These are phyloP conservation scores for Drosophila chauvacae DNA, from an alignment of 1,140 invertebrate species.

Conservation along the genomic window DNA sequence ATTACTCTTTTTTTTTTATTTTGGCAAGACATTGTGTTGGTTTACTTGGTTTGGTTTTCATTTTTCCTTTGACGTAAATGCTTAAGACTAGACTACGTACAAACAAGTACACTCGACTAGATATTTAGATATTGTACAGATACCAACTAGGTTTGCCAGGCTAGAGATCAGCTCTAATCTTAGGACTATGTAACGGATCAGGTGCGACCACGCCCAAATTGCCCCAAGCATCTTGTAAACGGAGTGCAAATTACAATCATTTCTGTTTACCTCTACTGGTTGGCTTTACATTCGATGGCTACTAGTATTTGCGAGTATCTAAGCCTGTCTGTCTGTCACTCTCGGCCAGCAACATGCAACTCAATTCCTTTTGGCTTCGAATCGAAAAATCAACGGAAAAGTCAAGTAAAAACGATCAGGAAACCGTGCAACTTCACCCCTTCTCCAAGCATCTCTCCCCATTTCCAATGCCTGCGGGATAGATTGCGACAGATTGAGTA, in stretches of 20 bases:
- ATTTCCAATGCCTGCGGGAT: slow-evolving; percentile 18
- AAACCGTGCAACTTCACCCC: slow-evolving; percentile 39
- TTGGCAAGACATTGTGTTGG: slow-evolving; percentile 26
- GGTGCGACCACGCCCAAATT: slow-evolving; percentile 57
- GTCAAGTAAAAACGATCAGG: slow-evolving; percentile 47
- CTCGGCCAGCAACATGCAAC: slow-evolving; percentile 68
- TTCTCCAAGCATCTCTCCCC: slow-evolving; percentile 3
- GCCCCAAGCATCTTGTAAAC: slow-evolving; percentile 61
- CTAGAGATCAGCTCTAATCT: slow-evolving; percentile 39
- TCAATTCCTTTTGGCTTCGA: slow-evolving; percentile 42
- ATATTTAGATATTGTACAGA: slow-evolving; percentile 26
- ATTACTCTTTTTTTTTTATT: slow-evolving; percentile 25
- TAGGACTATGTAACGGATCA: slow-evolving; percentile 57
- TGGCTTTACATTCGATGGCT: slow-evolving; percentile 38
- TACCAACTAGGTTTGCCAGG: slow-evolving; percentile 38
- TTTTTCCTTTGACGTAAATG: not conserved
- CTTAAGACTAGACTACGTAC: slow-evolving; percentile 45
- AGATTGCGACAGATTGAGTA: slow-evolving; percentile 36
- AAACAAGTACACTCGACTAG: slow-evolving; percentile 44
- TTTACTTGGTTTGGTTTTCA: not conserved
- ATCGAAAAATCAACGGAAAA: slow-evolving; percentile 58
- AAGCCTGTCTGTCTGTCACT: slow-evolving; percentile 27
- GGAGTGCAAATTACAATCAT: slow-evolving; percentile 76
- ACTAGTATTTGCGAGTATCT: slow-evolving; percentile 46
- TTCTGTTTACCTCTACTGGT: slow-evolving; percentile 30